Base-by-base conservation (phyloP, 2,113 vertebrate genomes). In the Oncorhynchus masou region DNA sequence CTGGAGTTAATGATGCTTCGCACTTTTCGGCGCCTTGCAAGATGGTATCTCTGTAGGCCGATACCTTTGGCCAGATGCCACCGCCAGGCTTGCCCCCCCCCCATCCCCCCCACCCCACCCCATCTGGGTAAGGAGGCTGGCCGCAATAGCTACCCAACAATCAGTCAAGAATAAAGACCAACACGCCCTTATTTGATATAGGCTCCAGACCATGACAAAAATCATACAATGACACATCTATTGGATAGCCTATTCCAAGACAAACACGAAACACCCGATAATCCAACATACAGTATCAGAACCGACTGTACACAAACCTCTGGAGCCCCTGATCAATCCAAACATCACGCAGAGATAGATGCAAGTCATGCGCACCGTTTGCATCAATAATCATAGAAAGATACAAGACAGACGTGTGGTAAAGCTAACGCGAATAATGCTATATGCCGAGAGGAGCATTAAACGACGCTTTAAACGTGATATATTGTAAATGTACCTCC, bases 11-110 rank as follows among this genome's bases (percentile, higher is more conserved):
- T 77, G 77, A 27, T 34, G 74, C 74, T 45, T 25, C 13, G 51
- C 67, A 45, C 13, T 62, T 24, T 74, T 68, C 67, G 74, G 77
- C 81, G 70, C 71, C 77, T 76, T 60, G 67, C 19, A 49, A 54
- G 70, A 79, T 81, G 75, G n/a, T 75, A 79, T 79, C 73, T 54
- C 51, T 45, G 13, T 19, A 73, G 74, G 24, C 51, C 25, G 29
- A 39, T 34, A 45, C 25, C 15, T 59, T 54, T 68, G 64, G 64
- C 51, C 39, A 39, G 5, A 31, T 29, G 70, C 34, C 70, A 72
- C 24, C 2, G 25, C 19, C 13, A 48, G 12, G n/a, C 16, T 49
- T 22, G 27, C 20, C 13, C 39, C 39, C 34, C 9, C 60, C 25
- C 1, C 24, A 34, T 19, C 20, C 13, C 39, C 39, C 34, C 9